Conservation (phyloP, 2,797 vertebrate genomes). For the Gallirallus australis region DNA sequence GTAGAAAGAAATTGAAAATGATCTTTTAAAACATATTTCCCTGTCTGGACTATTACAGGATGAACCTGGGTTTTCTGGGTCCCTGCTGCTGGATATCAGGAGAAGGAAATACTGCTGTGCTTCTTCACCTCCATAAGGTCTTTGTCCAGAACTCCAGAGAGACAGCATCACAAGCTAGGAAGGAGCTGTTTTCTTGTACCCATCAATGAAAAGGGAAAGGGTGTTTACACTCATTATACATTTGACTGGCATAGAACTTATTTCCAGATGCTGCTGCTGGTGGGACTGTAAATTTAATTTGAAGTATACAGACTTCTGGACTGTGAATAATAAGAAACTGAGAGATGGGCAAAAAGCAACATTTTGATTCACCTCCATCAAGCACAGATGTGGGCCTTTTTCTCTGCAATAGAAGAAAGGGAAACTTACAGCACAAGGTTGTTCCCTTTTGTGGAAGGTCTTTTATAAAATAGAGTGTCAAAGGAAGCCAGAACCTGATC, state of each 20-base stretch:
- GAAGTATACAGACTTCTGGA: background rate
- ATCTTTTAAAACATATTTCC: background rate
- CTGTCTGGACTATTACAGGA: background rate
- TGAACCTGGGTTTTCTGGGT: background rate
- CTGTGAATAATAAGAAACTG: background rate
- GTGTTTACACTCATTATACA: background rate
- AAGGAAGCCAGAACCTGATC: background rate
- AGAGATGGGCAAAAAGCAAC: background rate
- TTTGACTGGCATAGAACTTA: background rate
- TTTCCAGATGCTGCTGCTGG: background rate
- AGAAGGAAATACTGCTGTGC: background rate
- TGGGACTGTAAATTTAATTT: background rate
- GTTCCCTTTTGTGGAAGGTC: background rate
- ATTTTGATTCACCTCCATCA: background rate
- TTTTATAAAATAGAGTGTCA: background rate
- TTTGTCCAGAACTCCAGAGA: background rate
- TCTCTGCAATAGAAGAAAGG: background rate
- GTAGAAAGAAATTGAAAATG: background rate
- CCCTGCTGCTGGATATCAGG: background rate
- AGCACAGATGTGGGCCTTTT: background rate
- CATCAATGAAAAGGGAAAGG: background rate
- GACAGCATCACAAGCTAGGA: background rate
- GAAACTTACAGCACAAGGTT: background rate
- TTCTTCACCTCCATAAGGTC: background rate
- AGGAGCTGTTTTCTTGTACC: background rate